phyloP scores from a whole-genome alignment of 2,888 invertebrate species.

The Leptinotarsa juncta region DNA sequence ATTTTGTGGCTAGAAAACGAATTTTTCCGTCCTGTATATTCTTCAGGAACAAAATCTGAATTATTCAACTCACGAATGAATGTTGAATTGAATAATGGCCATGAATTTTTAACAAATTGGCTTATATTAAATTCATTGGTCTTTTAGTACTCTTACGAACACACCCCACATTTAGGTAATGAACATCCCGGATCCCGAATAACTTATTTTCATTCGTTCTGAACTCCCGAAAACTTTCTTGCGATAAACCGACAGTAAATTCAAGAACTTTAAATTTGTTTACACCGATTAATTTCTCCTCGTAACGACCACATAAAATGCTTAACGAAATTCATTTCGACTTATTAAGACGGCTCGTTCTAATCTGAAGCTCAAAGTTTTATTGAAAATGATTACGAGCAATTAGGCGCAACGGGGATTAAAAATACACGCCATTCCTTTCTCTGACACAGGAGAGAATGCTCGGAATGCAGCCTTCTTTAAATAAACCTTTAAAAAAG shows the following conservation, averaged over 20 bases:
- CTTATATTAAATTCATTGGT: neutral
- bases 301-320: constrained; percentile 14
- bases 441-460: constrained; percentile 21
- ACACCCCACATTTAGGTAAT: neutral
- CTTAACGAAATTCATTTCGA: constrained; percentile 18
- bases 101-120: neutral
- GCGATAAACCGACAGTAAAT: constrained; percentile 14
- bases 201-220: neutral
- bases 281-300: constrained; percentile 15
- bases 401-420: constrained; percentile 30
- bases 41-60: too few relatives aligned
- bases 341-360: constrained; percentile 25
- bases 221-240: constrained; percentile 9
- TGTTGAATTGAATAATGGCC: neutral
- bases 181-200: neutral
- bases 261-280: constrained; percentile 16
- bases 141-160: neutral
- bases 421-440: constrained; percentile 33
- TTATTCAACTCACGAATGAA: neutral
- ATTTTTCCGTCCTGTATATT: too few relatives aligned
- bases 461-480: constrained; percentile 31
- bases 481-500: constrained; percentile 33
- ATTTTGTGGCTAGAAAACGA: too few relatives aligned
- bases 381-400: constrained; percentile 27
- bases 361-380: constrained; percentile 28